Percentiles rank a stretch among this genome's conserved stretches.
These are phyloP conservation scores for Helobdella robusta DNA, from an alignment of 2,888 invertebrate genomes.

Conservation along the genomic window DNA sequence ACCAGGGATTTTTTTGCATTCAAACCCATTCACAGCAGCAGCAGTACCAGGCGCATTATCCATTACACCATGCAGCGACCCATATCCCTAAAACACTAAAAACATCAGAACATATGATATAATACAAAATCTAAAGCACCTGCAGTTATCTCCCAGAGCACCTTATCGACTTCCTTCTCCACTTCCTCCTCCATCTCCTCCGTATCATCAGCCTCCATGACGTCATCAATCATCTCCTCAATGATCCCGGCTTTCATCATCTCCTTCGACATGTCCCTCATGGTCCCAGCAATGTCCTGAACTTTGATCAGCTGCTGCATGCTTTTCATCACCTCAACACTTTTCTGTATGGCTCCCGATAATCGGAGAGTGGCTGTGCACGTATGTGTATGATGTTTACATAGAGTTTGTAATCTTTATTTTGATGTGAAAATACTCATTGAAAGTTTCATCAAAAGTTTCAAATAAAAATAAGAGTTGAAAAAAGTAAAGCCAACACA, in stretches of 20 bases:
- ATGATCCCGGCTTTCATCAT: conserved; percentile 99
- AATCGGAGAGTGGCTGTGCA: conserved; percentile 51
- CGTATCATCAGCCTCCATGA: conserved; percentile 76
- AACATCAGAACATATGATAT: neutral
- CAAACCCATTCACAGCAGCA: too few relatives aligned
- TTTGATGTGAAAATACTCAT: neutral
- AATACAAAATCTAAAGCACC: conserved; percentile 36
- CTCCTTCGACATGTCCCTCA: conserved; percentile 94
- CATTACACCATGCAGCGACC: too few relatives aligned
- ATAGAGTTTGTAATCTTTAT: too few relatives aligned
- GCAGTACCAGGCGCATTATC: too few relatives aligned
- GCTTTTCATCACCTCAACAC: conserved; percentile 95
- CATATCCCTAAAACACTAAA: too few relatives aligned
- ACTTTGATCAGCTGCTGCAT: conserved; percentile 84
- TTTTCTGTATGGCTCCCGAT: conserved; percentile 82
- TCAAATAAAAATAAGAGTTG: neutral
- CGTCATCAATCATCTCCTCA: conserved; percentile 97
- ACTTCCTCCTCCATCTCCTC: conserved; percentile 94
- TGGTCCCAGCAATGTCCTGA: conserved; percentile 85
- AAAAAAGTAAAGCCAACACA: conserved; percentile 13
- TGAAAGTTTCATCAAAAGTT: neutral
- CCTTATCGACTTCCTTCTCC: conserved; percentile 83
- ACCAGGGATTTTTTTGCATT: too few relatives aligned
- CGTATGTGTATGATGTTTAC: neutral
- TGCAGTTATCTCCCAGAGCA: conserved; percentile 52